Evolutionary conservation across 2,888 invertebrate species (phyloP).

Genomic region (Conistra vaccinii): DNA sequence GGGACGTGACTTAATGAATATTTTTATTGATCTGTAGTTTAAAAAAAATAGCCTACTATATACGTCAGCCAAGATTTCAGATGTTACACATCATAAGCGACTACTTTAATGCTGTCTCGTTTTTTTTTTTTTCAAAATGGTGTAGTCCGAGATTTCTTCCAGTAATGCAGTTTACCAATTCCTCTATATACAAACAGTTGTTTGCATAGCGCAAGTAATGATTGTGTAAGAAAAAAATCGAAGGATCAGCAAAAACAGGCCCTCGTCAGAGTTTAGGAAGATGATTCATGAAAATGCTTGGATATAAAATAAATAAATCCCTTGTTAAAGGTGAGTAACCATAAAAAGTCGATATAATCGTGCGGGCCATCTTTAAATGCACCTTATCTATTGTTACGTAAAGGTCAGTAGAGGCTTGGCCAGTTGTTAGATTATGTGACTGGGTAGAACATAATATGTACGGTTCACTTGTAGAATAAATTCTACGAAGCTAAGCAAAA

Average conservation of each 20-base stretch:
- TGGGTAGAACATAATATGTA: conserved; percentile 14
- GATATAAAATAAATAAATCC: conserved; percentile 13
- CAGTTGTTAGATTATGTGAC: conserved; percentile 41
- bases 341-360: conserved; percentile 52
- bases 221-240: not conserved
- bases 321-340: conserved; percentile 14
- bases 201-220: not conserved
- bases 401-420: conserved; percentile 70
- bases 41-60: no score
- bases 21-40: not conserved
- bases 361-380: conserved; percentile 49
- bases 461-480: conserved; percentile 14
- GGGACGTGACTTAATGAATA: not conserved
- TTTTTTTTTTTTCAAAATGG: not conserved
- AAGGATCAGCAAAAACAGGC: not conserved
- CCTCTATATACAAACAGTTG: not conserved
- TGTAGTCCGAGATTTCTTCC: not conserved
- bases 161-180: not conserved
- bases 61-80: no score
- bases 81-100: no score
- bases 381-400: conserved; percentile 53
- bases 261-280: not conserved
- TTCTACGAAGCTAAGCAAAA: not conserved
- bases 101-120: no score
- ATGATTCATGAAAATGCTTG: conserved; percentile 1